Evolutionary conservation across 2,888 invertebrate species (phyloP).

Genomic region (Notodonta dromedarius): DNA sequence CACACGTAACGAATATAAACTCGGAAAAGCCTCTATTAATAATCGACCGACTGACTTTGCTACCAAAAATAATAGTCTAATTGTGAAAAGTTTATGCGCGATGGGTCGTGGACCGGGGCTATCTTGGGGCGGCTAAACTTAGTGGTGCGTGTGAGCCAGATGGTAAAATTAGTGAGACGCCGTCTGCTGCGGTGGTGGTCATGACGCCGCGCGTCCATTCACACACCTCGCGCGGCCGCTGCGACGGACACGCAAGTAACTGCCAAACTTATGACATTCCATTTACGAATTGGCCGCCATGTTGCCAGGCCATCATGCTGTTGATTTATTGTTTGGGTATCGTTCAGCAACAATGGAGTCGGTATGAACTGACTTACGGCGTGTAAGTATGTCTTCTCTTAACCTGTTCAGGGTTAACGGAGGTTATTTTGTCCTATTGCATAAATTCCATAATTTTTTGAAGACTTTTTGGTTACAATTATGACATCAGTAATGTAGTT

Average conservation of each 20-base stretch:
- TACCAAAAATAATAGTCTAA: slow-evolving; percentile 86
- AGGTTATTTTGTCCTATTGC: too few species aligned
- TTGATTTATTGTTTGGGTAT: slow-evolving; percentile 38
- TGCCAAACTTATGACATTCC: slow-evolving; percentile 83
- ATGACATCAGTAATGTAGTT: too few species aligned
- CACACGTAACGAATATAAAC: slow-evolving; percentile 85
- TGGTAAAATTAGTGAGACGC: slow-evolving; percentile 84
- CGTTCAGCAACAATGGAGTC: neutral
- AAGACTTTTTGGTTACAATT: too few species aligned
- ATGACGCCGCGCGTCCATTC: slow-evolving; percentile 78
- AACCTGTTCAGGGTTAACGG: too few species aligned
- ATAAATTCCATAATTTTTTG: too few species aligned
- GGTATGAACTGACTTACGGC: neutral
- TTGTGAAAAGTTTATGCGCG: slow-evolving; percentile 85
- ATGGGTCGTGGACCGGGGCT: slow-evolving; percentile 84
- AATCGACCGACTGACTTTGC: slow-evolving; percentile 85
- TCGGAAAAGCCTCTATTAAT: slow-evolving; percentile 85
- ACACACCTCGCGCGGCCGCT: slow-evolving; percentile 67
- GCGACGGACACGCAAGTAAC: slow-evolving; percentile 61
- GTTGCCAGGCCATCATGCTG: slow-evolving; percentile 60
- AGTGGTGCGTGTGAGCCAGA: slow-evolving; percentile 83
- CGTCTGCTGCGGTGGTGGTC: slow-evolving; percentile 77
- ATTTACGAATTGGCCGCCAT: slow-evolving; percentile 67
- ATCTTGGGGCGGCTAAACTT: slow-evolving; percentile 85
- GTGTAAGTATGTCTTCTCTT: neutral